Evolutionary conservation across 2,113 vertebrate species (phyloP).

Genomic region (Hyaena hyaena): DNA sequence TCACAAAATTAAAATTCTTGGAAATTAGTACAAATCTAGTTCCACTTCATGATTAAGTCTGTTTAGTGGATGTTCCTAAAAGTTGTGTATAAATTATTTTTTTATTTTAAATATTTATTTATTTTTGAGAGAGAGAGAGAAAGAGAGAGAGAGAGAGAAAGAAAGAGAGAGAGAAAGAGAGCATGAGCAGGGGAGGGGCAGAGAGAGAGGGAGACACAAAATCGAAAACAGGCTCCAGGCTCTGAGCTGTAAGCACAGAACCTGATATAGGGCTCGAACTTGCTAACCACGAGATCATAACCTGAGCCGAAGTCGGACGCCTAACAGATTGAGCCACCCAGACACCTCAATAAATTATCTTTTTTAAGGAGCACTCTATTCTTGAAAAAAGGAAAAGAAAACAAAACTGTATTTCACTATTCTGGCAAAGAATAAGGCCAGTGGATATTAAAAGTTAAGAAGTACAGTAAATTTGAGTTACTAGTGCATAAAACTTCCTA

Average conservation of each 20-base stretch:
- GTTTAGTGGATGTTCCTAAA: background rate
- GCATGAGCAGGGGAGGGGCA: background rate
- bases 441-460: background rate
- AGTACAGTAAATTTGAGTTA: background rate
- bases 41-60: background rate
- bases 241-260: background rate
- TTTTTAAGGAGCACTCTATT: slow-evolving; percentile 11
- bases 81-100: background rate
- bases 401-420: background rate
- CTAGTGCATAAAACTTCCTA: background rate
- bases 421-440: background rate
- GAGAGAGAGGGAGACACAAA: background rate
- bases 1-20: slow-evolving; percentile 4
- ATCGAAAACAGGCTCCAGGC: background rate
- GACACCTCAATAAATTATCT: background rate
- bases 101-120: background rate
- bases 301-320: background rate
- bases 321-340: background rate
- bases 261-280: background rate
- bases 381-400: background rate
- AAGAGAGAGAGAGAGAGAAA: no score
- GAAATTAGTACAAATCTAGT: background rate
- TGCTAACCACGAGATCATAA: background rate
- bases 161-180: no score
- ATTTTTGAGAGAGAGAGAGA: background rate